Conservation (phyloP, 1,140 invertebrate species). For the Theocolax elegans region DNA sequence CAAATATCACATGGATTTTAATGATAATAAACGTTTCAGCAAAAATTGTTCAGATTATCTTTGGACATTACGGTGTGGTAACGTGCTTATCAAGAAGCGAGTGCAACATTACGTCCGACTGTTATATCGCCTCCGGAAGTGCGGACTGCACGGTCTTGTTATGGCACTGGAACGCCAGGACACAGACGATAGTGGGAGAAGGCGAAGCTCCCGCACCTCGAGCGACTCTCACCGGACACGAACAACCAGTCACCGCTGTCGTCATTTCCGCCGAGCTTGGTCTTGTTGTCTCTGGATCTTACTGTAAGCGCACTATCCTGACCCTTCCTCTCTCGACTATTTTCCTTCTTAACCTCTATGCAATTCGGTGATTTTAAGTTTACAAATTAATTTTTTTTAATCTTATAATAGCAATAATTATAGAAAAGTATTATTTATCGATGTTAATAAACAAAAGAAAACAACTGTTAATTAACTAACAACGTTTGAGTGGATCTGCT, state of each 20-base stretch:
- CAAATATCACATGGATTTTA: too few species aligned
- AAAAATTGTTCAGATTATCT: conserved; percentile 97
- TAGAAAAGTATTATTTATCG: too few species aligned
- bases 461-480: too few species aligned
- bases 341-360: too few species aligned
- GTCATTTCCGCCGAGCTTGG: conserved; percentile 98
- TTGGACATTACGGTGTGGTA: conserved; percentile 98
- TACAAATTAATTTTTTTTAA: background rate
- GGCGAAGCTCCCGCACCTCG: conserved; percentile 93
- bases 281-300: conserved; percentile 94
- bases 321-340: too few species aligned
- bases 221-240: conserved; percentile 96
- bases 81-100: conserved; percentile 96
- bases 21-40: conserved; percentile 70
- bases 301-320: conserved; percentile 76
- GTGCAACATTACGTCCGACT: conserved; percentile 98
- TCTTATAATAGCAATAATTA: too few species aligned
- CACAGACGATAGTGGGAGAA: conserved; percentile 96
- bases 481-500: too few species aligned
- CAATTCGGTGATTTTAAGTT: background rate
- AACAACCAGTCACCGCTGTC: conserved; percentile 93
- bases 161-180: conserved; percentile 98
- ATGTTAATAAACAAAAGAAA: too few species aligned
- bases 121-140: conserved; percentile 97
- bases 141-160: conserved; percentile 97